Conservation (phyloP, 2,113 vertebrate genomes). For the Ammodramus savannarum region DNA sequence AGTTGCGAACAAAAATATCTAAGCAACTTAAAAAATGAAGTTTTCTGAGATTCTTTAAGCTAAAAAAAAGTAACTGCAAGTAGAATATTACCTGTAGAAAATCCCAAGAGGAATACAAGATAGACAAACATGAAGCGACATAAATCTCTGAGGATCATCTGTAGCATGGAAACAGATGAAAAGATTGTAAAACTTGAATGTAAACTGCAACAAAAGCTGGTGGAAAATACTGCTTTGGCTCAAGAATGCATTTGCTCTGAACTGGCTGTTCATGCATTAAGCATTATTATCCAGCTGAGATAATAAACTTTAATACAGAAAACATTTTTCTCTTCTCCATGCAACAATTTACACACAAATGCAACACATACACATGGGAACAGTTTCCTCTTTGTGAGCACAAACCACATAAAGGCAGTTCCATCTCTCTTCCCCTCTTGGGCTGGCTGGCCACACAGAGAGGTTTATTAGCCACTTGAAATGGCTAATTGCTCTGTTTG, state of each 20-base stretch:
- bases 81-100: constrained; percentile 87
- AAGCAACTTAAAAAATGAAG: background rate
- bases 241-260: background rate
- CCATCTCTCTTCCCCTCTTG: background rate
- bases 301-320: background rate
- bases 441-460: background rate
- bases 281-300: background rate
- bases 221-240: background rate
- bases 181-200: background rate
- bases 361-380: background rate
- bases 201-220: background rate
- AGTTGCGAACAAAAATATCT: background rate
- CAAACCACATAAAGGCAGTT: background rate
- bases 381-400: background rate
- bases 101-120: constrained; percentile 89
- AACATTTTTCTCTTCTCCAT: background rate
- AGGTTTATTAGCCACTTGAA: background rate
- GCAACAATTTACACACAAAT: background rate
- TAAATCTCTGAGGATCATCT: constrained; percentile 96
- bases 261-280: background rate
- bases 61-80: background rate
- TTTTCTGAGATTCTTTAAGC: background rate
- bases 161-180: background rate
- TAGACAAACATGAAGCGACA: constrained; percentile 94
- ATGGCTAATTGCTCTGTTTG: background rate